Evolutionary conservation across 2,113 vertebrate genomes (phyloP).

Genomic region (Grammomys surdaster): DNA sequence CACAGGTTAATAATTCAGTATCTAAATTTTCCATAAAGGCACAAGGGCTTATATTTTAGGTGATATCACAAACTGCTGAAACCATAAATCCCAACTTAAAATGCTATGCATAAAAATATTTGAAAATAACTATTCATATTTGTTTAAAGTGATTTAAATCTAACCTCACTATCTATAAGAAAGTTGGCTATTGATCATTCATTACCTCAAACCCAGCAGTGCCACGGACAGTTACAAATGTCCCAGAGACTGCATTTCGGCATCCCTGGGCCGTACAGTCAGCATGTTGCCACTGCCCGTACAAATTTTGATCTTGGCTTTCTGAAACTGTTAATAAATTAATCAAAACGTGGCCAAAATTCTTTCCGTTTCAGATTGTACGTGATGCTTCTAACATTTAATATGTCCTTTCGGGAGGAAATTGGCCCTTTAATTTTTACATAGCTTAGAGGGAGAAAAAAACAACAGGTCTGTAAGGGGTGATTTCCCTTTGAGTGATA

Average conservation of each 20-base stretch:
- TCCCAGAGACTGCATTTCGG: not conserved
- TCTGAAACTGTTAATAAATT: slow-evolving; percentile 67
- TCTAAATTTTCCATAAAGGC: not conserved
- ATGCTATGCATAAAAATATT: not conserved
- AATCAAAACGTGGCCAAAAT: slow-evolving; percentile 65
- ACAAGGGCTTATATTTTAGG: not conserved
- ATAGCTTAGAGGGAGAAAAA: slow-evolving; percentile 61
- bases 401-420: not conserved
- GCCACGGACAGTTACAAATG: slow-evolving; percentile 2
- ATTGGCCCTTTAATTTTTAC: slow-evolving; percentile 61
- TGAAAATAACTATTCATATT: slow-evolving; percentile 11
- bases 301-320: slow-evolving; percentile 40
- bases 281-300: not conserved
- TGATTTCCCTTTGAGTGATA: not conserved
- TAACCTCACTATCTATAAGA: not conserved
- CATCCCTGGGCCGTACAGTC: not conserved
- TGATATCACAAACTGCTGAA: not conserved
- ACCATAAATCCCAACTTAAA: slow-evolving; percentile 21
- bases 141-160: slow-evolving; percentile 5
- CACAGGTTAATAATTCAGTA: not conserved
- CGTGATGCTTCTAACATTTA: slow-evolving; percentile 63
- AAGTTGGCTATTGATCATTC: not conserved
- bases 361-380: slow-evolving; percentile 34
- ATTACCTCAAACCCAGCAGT: not conserved
- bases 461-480: not conserved